These are phyloP conservation scores for Psammodynastes pulverulentus DNA, from an alignment of 2,113 vertebrate genomes.

Conservation along the genomic window DNA sequence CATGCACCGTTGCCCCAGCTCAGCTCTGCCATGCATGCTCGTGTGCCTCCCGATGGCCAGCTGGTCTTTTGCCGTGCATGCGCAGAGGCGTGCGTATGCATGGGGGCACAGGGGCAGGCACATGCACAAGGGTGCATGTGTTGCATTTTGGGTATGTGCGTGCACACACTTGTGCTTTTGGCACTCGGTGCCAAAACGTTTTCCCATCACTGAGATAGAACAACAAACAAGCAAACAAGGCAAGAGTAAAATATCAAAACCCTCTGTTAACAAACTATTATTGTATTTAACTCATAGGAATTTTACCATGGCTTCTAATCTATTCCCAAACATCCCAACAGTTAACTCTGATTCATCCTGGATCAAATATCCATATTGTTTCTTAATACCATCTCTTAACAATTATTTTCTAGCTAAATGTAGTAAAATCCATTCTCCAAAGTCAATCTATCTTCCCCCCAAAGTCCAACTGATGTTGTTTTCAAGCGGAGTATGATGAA, in stretches of 20 bases:
- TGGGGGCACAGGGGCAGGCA: no score
- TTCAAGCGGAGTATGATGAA: background rate
- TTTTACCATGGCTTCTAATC: background rate
- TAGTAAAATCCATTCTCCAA: background rate
- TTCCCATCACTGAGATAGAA: no score
- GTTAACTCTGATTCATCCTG: background rate
- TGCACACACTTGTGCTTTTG: no score
- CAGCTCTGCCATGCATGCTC: no score
- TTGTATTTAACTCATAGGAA: no score
- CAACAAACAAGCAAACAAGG: background rate
- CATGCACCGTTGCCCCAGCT: no score
- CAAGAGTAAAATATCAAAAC: background rate
- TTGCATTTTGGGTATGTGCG: no score
- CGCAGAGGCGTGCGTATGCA: no score
- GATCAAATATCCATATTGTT: background rate
- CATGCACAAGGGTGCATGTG: no score
- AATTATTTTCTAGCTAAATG: background rate
- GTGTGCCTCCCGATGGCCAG: no score
- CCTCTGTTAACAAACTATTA: background rate
- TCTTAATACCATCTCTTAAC: background rate
- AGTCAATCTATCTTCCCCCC: background rate
- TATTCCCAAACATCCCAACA: background rate
- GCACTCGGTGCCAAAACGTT: no score
- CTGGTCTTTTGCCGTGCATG: no score
- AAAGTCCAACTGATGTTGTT: background rate